Evolutionary conservation across 2,797 vertebrate species (phyloP).

Genomic region (Sebastolobus altivelis): DNA sequence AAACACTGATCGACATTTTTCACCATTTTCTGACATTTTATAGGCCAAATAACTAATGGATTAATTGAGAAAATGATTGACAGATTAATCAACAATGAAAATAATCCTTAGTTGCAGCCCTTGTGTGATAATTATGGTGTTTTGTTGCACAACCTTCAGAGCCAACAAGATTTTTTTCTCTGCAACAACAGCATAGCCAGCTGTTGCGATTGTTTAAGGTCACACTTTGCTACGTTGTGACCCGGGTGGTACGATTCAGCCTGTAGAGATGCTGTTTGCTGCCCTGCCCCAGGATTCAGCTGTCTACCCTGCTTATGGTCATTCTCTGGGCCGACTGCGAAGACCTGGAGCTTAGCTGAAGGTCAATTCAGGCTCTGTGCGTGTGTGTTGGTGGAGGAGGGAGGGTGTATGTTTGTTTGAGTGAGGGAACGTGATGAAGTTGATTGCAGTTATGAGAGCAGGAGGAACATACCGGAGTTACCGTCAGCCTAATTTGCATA

Average conservation of each 20-base stretch:
- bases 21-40: too few species aligned
- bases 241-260: constrained; percentile 54
- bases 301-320: constrained; percentile 73
- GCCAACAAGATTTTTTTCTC: background rate
- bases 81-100: background rate
- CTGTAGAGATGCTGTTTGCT: constrained; percentile 51
- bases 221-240: constrained; percentile 49
- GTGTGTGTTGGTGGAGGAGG: constrained; percentile 4
- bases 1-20: background rate
- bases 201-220: constrained; percentile 60
- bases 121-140: background rate
- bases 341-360: constrained; percentile 62
- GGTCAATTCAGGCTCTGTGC: constrained; percentile 50
- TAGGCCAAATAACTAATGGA: background rate
- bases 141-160: background rate
- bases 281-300: constrained; percentile 59
- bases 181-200: constrained; percentile 29
- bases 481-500: constrained; percentile 32
- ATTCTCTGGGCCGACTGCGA: constrained; percentile 51
- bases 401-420: background rate
- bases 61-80: background rate
- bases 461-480: constrained; percentile 32
- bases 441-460: constrained; percentile 45
- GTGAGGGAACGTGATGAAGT: constrained; percentile 19
- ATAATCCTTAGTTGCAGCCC: background rate